Base-by-base conservation (phyloP, 2,888 invertebrate genomes). In the Metalampra italica region DNA sequence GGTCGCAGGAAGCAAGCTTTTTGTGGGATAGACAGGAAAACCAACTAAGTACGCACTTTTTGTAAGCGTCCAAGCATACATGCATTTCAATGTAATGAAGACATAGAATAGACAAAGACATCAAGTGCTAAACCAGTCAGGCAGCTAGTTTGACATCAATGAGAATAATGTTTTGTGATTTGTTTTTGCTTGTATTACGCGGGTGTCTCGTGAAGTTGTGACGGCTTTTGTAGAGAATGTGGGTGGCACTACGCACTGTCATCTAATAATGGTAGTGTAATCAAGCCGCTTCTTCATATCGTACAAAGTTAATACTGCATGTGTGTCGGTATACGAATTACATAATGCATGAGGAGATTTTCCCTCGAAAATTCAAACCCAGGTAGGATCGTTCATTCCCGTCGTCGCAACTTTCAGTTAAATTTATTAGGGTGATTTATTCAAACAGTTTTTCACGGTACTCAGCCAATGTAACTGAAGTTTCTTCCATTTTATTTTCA, bases 1-100 rank as follows among this genome's bases (percentile, higher is more conserved):
- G 32, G 36, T 39, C 15, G 41, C 45, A 45, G 43, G 50, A 51
- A 53, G 44, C 43, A 34, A 22, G 38, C 39, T 47, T 42, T 56
- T 51, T 56, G 43, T 52, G 47, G 47, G 50, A 51, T 45, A 40
- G 49, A 52, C 49, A 9, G 37, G 44, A 37, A n/a, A 29, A 29
- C 41, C 13, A 41, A n/a, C 22, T 36, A n/a, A n/a, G 11, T 36
- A 36, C 36, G 11, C n/a, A 34, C 44, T 45, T 45, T 45, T 45
- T 45, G 34, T 37, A n/a, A n/a, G 36, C n/a, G 1, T 32, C 12
- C 30, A 12, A 7, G 41, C 13, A 46, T 40, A 32, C 32, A 46
- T 15, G 22, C 32, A 39, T 41, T 36, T 37, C 29, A 38, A 45
- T 9, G 15, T 39, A 43, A 47, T 47, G 38, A 39, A 39, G 39